Conservation (phyloP, 2,113 vertebrate genomes). For the Cyprinodon brontotheroides region DNA sequence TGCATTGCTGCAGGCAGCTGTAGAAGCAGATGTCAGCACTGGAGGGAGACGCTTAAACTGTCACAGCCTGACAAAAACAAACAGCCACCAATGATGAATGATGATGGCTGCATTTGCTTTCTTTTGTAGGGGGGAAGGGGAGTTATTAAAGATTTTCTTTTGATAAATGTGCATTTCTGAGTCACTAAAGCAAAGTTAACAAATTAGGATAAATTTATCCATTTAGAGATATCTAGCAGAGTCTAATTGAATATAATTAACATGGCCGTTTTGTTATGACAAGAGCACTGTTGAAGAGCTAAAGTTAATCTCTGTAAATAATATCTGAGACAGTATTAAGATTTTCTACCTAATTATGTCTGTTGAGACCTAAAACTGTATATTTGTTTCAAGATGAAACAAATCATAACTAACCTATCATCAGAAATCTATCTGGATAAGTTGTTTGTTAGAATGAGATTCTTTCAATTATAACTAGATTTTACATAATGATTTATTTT, state of each 20-base stretch:
- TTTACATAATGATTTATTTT: too few relatives aligned
- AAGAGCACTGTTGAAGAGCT: background rate
- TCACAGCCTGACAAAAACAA: slow-evolving; percentile 35
- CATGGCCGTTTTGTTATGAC: background rate
- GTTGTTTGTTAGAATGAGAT: background rate
- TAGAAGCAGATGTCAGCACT: slow-evolving; percentile 41
- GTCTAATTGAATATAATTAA: background rate
- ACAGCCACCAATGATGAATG: slow-evolving; percentile 38
- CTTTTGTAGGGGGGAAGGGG: background rate
- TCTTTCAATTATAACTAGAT: too few relatives aligned
- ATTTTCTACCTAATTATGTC: background rate
- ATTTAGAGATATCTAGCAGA: background rate
- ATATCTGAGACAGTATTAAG: background rate
- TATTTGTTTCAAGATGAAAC: background rate
- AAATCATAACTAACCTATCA: background rate
- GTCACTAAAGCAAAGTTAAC: background rate
- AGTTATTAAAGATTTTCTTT: slow-evolving; percentile 5
- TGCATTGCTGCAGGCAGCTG: slow-evolving; percentile 33
- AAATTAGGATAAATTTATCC: background rate
- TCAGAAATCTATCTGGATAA: background rate
- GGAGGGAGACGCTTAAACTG: slow-evolving; percentile 28
- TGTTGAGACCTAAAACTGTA: background rate
- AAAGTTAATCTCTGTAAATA: background rate
- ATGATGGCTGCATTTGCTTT: slow-evolving; percentile 6
- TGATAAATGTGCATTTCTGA: background rate